Evolutionary conservation across 2,113 vertebrate species (phyloP).

Genomic region (Daubentonia madagascariensis): DNA sequence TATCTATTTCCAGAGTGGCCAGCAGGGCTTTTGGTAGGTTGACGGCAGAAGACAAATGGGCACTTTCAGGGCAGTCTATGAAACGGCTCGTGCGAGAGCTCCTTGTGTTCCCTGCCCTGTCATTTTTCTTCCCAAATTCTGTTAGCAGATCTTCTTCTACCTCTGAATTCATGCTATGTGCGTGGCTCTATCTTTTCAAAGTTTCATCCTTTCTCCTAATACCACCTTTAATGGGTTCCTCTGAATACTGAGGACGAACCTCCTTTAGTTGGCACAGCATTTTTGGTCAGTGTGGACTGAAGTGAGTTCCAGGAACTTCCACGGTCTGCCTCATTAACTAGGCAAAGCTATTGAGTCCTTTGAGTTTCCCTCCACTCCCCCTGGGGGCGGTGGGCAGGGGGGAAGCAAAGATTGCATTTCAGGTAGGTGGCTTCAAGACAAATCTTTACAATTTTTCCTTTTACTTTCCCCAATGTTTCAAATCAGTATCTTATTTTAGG

Average conservation of each 20-base stretch:
- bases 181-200: neutral
- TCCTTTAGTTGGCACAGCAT: neutral
- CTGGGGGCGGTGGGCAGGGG: fast-evolving
- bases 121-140: neutral
- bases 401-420: neutral
- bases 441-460: neutral
- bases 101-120: neutral
- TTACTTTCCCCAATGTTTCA: neutral
- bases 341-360: neutral
- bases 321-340: neutral
- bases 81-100: neutral
- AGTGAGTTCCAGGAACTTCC: neutral
- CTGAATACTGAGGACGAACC: neutral
- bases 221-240: neutral
- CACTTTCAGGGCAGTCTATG: neutral
- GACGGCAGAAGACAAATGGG: neutral
- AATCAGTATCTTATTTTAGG: neutral
- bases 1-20: neutral
- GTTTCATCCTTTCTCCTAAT: neutral
- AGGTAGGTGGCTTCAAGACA: neutral
- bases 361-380: neutral
- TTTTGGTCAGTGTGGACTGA: neutral
- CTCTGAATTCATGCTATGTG: neutral
- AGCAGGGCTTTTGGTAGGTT: neutral
- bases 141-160: neutral